These are phyloP conservation scores for Drosophila recens DNA, from an alignment of 2,888 invertebrate genomes.

Conservation along the genomic window DNA sequence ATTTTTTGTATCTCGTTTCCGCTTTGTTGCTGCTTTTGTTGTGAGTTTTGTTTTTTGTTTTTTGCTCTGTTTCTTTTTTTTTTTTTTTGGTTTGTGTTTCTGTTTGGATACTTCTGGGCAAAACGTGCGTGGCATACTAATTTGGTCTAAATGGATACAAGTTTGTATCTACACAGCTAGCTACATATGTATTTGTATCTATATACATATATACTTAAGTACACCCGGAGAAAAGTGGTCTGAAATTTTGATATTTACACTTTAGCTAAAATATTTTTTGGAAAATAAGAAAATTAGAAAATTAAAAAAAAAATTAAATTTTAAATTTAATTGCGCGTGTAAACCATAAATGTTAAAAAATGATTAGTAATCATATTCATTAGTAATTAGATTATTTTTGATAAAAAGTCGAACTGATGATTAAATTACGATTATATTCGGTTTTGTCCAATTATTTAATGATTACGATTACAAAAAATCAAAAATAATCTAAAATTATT, in stretches of 20 bases:
- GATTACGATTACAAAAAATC: no score
- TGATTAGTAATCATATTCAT: no score
- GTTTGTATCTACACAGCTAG: constrained; percentile 11
- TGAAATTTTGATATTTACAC: background rate
- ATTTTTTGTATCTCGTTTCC: constrained; percentile 66
- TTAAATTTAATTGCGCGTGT: no score
- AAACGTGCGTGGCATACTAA: constrained; percentile 78
- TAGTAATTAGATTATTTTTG: no score
- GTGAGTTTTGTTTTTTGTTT: constrained; percentile 4
- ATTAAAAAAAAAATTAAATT: no score
- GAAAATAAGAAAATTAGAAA: no score
- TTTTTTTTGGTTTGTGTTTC: constrained; percentile 43
- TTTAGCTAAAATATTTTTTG: no score
- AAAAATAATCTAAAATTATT: no score
- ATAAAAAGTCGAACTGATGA: no score
- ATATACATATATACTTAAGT: constrained; percentile 3
- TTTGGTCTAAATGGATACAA: constrained; percentile 69
- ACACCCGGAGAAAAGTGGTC: background rate
- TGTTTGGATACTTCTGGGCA: constrained; percentile 33
- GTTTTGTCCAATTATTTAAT: no score
- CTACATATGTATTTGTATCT: constrained; percentile 10
- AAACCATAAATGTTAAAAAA: no score
- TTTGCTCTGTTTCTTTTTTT: constrained; percentile 8
- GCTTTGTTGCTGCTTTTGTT: constrained; percentile 48
- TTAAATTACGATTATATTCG: no score